A percentile compares a stretch with the other conserved stretches of the same genome.
Conservation (phyloP, 1,140 invertebrate species). For the Trichogramma pretiosum region DNA sequence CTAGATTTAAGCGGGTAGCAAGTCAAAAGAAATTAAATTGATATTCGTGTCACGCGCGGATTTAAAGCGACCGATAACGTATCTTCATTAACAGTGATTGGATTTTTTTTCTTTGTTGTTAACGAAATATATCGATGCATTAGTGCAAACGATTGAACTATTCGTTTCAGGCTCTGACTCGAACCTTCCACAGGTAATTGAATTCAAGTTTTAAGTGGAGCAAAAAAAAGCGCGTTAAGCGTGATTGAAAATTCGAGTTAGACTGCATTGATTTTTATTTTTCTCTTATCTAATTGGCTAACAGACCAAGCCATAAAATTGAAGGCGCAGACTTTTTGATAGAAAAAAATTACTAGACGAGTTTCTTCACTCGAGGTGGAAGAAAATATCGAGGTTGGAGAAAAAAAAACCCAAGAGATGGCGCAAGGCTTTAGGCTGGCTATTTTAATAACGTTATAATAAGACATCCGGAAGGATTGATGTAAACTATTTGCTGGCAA, state of each 20-base stretch:
- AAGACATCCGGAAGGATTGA: constrained; percentile 46
- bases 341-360: too few relatives aligned
- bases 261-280: too few relatives aligned
- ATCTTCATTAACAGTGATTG: constrained; percentile 16
- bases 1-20: too few relatives aligned
- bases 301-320: too few relatives aligned
- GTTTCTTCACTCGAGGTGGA: too few relatives aligned
- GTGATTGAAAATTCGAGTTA: too few relatives aligned
- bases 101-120: constrained; percentile 13
- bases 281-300: too few relatives aligned
- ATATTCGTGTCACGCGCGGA: constrained; percentile 6
- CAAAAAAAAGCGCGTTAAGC: too few relatives aligned
- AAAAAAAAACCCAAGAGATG: constrained; percentile 26
- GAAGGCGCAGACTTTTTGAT: too few relatives aligned
- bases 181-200: too few relatives aligned
- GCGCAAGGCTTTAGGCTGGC: constrained; percentile 7
- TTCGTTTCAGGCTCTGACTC: constrained; percentile 1
- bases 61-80: constrained; percentile 12
- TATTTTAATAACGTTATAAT: constrained; percentile 48
- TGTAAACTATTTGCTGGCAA: constrained; percentile 45
- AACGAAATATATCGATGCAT: not conserved
- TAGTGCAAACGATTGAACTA: constrained; percentile 8
- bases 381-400: constrained; percentile 23
- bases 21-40: constrained; percentile 15
- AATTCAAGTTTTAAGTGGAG: too few relatives aligned